These are phyloP conservation scores for Apis laboriosa DNA, from an alignment of 1,140 invertebrate species.

Conservation along the genomic window DNA sequence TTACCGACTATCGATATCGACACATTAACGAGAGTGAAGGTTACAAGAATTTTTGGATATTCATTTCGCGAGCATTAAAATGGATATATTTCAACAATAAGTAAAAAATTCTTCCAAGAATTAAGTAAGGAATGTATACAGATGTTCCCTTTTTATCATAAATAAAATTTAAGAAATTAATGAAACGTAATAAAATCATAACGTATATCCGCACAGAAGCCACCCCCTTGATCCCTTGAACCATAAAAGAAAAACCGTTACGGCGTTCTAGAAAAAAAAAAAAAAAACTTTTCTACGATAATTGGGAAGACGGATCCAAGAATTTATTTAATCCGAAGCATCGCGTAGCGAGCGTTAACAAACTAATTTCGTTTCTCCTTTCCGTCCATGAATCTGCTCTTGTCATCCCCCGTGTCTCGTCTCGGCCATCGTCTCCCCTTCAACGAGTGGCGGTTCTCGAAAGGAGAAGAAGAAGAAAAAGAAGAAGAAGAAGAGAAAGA, in stretches of 20 bases:
- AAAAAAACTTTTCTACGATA: not conserved
- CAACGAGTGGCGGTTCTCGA: not conserved
- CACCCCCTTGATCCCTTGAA: no score
- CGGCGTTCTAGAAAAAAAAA: no score
- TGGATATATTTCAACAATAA: no score
- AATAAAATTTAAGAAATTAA: no score
- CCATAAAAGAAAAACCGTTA: not conserved
- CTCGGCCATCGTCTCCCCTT: no score
- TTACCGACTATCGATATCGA: not conserved
- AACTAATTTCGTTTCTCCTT: slow-evolving; percentile 32
- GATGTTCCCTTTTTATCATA: no score
- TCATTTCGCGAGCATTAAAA: no score
- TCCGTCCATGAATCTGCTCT: not conserved
- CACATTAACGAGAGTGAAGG: not conserved
- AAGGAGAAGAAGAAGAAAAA: not conserved
- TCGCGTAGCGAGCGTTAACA: slow-evolving; percentile 3
- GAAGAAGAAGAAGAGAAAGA: not conserved
- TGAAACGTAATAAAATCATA: no score
- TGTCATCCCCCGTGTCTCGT: not conserved
- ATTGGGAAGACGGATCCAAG: slow-evolving; percentile 15
- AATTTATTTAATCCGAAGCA: slow-evolving; percentile 20
- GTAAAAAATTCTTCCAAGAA: no score
- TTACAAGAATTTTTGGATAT: no score
- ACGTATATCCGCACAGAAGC: no score
- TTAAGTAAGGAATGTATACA: no score